These are phyloP conservation scores for Pogonocherus hispidulus DNA, from an alignment of 2,888 invertebrate genomes.

Conservation along the genomic window DNA sequence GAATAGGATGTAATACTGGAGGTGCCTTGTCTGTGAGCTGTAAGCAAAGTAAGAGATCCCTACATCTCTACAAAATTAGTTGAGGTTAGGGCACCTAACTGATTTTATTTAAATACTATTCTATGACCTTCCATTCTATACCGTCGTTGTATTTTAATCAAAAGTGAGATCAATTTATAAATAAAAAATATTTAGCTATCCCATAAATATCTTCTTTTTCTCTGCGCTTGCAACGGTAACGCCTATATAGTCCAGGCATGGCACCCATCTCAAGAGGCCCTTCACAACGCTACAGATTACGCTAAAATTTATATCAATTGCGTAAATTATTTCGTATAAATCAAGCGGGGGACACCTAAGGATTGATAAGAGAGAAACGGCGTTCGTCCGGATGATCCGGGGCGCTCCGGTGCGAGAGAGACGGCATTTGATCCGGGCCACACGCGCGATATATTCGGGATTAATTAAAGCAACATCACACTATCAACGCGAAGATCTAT, in stretches of 20 bases:
- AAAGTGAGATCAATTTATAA: no score
- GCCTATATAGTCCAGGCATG: background rate
- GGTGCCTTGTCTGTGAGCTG: no score
- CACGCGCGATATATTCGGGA: slow-evolving; percentile 68
- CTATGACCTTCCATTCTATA: no score
- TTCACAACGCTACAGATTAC: slow-evolving; percentile 26
- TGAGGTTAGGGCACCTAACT: no score
- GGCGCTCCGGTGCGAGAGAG: slow-evolving; percentile 33
- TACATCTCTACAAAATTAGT: no score
- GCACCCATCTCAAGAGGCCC: slow-evolving; percentile 22
- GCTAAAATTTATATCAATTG: slow-evolving; percentile 39
- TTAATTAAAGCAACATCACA: slow-evolving; percentile 70
- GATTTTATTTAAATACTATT: no score
- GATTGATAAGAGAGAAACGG: slow-evolving; percentile 51
- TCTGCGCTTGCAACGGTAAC: no score
- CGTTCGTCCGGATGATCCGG: slow-evolving; percentile 19
- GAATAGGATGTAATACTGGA: no score
- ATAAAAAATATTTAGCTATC: no score
- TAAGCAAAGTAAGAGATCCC: no score
- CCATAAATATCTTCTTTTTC: no score
- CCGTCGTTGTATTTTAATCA: no score
- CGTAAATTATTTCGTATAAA: slow-evolving; percentile 43
- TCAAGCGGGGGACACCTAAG: slow-evolving; percentile 45
- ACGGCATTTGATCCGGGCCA: slow-evolving; percentile 50
- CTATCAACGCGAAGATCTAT: slow-evolving; percentile 70